Evolutionary conservation across 2,888 invertebrate genomes (phyloP), one percentile per base, ranked within the genome.

Genomic region (Acrobasis repandana): DNA sequence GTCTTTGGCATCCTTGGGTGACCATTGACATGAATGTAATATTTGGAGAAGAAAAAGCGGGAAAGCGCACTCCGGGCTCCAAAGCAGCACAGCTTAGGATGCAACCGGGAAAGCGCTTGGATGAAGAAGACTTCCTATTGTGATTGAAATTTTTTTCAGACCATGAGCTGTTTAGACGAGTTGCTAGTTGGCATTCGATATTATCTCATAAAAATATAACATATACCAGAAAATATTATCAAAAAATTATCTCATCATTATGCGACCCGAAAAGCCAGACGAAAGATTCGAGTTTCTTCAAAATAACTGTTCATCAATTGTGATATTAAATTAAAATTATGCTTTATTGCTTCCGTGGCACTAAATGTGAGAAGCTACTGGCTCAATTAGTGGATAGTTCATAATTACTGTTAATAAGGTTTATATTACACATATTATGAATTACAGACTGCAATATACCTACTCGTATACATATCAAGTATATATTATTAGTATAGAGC

Each of bases 281-380:
- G 28, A 28, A 28, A 58, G 18, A 58, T 51, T 50, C 28, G 38
- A 56, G 50, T 38, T 47, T 18, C 50, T 54, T 47, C 51, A 36
- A 38, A 65, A 49, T 67, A 65, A 67, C 67, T 60, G 64, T 65
- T 61, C 58, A 63, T 57, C 47, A 48, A 54, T 56, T 56, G 56
- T 61, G 49, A 64, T 67, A 63, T 65, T 65, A 67, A 67, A 67
- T 67, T 65, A 67, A 67, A 67, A 67, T 62, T 54, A 61, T 63
- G 57, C 58, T 65, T 67, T 65, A 67, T 61, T 18, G 57, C 67
- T 67, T 67, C 67, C 67, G 65, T 20, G 60, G 43, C 54, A 36
- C 46, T 56, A 61, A 52, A 52, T 51, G 33, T 28, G 52, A 65
- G 62, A 60, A 62, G 64, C 65, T 65, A 62, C 63, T 60, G 60